These are phyloP conservation scores for Zelostemma sp. DNA, from an alignment of 1,140 invertebrate species.

Conservation along the genomic window DNA sequence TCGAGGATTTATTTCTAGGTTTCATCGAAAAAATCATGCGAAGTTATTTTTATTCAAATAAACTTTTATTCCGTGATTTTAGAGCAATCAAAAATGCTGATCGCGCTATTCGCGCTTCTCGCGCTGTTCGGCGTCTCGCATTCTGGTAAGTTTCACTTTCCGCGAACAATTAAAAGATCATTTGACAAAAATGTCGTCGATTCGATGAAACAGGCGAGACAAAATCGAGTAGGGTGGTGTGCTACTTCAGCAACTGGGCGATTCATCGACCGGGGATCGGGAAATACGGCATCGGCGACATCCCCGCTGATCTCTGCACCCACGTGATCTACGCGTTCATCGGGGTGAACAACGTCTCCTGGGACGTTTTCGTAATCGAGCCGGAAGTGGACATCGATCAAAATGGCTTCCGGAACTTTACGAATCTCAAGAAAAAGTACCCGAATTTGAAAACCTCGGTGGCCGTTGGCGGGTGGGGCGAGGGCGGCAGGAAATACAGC, in stretches of 20 bases:
- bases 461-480: conserved; percentile 90
- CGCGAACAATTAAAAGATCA: too few species aligned
- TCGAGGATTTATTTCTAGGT: too few species aligned
- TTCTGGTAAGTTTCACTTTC: conserved; percentile 36
- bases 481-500: conserved; percentile 89
- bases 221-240: conserved; percentile 77
- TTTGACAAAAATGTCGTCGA: conserved; percentile 4
- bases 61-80: background rate
- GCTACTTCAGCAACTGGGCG: conserved; percentile 94
- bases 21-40: too few species aligned
- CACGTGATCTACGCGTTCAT: conserved; percentile 93
- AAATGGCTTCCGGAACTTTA: conserved; percentile 87
- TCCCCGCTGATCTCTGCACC: conserved; percentile 86
- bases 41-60: too few species aligned
- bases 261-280: conserved; percentile 87
- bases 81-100: conserved; percentile 10
- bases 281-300: conserved; percentile 84
- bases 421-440: conserved; percentile 77
- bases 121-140: conserved; percentile 13
- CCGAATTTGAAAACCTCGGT: conserved; percentile 83
- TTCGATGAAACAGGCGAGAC: conserved; percentile 42
- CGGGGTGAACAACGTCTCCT: conserved; percentile 83
- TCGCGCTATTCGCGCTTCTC: conserved; percentile 11
- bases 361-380: conserved; percentile 84
- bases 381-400: conserved; percentile 83